Evolutionary conservation across 2,797 vertebrate genomes (phyloP).

Genomic region (Acanthiza pusilla): DNA sequence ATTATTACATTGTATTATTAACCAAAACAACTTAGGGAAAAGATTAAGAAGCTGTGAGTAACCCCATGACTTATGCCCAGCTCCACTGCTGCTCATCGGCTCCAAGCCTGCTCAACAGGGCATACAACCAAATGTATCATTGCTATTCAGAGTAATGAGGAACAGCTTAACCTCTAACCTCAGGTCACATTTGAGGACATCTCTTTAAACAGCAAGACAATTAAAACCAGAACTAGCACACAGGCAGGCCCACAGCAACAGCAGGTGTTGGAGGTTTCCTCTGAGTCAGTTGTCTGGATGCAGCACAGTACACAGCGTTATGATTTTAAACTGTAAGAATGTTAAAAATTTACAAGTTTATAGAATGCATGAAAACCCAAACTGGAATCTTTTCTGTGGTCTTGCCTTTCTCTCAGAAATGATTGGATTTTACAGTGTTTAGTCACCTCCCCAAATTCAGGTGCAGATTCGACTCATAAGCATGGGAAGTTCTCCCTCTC

Average conservation of each 20-base stretch:
- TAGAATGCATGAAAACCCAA: neutral
- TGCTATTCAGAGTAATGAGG: neutral
- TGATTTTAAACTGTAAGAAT: neutral
- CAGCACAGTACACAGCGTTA: fast-evolving
- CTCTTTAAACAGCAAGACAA: neutral
- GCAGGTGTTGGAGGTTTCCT: neutral
- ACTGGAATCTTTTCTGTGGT: neutral
- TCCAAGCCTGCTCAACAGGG: neutral
- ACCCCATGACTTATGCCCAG: neutral
- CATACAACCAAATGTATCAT: neutral
- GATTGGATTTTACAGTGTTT: neutral
- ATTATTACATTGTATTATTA: neutral
- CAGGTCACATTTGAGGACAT: neutral
- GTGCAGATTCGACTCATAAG: neutral
- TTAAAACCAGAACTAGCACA: neutral
- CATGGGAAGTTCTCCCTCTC: neutral
- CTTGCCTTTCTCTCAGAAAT: neutral
- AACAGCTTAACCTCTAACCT: neutral
- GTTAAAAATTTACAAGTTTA: neutral
- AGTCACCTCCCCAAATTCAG: neutral
- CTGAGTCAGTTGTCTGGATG: neutral
- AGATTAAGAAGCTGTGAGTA: neutral
- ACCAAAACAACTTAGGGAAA: neutral
- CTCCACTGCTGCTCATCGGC: neutral
- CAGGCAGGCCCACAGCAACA: neutral